Evolutionary conservation across 2,888 invertebrate species (phyloP).

Genomic region (Pasiphila rectangulata): DNA sequence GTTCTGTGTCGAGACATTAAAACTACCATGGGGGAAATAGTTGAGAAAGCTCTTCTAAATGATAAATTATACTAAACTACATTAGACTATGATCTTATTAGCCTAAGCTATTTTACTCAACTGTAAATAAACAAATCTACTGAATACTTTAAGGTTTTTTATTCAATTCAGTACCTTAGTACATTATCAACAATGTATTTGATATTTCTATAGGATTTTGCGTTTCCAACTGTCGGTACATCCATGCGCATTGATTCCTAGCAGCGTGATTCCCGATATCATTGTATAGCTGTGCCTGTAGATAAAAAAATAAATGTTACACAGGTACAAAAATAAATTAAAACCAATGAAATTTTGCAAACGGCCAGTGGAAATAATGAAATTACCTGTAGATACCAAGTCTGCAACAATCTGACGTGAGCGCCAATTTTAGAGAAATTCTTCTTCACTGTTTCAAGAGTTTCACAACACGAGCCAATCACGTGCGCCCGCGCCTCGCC

Average conservation of each 20-base stretch:
- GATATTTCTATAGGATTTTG: conserved; percentile 84
- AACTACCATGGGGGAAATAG: conserved; percentile 80
- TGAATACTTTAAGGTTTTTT: conserved; percentile 7
- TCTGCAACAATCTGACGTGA: conserved; percentile 86
- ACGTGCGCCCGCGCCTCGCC: conserved; percentile 73
- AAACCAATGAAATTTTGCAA: too few relatives aligned
- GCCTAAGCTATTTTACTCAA: background rate
- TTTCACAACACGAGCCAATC: conserved; percentile 80
- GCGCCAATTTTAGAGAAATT: conserved; percentile 89
- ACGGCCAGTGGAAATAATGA: background rate
- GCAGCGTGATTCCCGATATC: conserved; percentile 85
- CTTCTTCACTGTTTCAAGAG: conserved; percentile 84
- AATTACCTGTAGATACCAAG: conserved; percentile 84
- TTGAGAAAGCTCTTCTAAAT: conserved; percentile 84
- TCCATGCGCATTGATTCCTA: conserved; percentile 90
- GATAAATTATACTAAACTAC: conserved; percentile 82
- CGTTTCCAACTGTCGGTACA: conserved; percentile 88
- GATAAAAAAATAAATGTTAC: conserved; percentile 43
- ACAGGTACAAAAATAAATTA: too few relatives aligned
- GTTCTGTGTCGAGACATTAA: conserved; percentile 76
- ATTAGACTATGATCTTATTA: background rate
- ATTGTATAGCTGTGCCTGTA: conserved; percentile 88
- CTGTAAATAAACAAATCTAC: conserved; percentile 20
- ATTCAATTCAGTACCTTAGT: conserved; percentile 19
- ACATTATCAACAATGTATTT: conserved; percentile 75